Evolutionary conservation across 2,113 vertebrate species (phyloP).

Genomic region (Cyanistes caeruleus): DNA sequence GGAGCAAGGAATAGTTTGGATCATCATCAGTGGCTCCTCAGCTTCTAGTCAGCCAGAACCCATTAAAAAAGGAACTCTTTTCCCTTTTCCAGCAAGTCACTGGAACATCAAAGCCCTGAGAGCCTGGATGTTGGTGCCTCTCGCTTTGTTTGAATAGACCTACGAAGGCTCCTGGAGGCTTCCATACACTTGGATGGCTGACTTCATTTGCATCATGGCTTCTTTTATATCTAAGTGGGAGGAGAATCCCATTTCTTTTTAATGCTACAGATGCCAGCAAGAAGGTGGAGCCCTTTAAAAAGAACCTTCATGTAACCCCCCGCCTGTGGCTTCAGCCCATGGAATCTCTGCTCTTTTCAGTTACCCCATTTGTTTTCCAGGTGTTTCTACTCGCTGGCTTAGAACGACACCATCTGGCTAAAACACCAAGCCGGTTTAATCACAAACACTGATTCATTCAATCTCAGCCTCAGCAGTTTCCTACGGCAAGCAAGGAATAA

Average conservation of each 20-base stretch:
- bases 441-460: neutral
- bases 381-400: neutral
- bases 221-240: neutral
- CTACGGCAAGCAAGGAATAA: neutral
- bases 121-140: neutral
- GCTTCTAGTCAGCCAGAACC: neutral
- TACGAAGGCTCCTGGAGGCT: neutral
- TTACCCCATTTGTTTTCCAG: neutral
- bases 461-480: neutral
- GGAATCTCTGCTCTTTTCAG: neutral
- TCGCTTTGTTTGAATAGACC: neutral
- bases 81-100: too few species aligned
- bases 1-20: neutral
- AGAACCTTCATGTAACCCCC: neutral
- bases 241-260: neutral
- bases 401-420: constrained; percentile 61
- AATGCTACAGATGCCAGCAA: neutral
- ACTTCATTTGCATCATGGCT: neutral
- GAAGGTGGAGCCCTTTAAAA: neutral
- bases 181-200: neutral
- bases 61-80: neutral
- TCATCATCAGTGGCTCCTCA: neutral
- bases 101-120: neutral
- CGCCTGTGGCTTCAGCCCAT: neutral
- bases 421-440: neutral